Evolutionary conservation across 1,140 invertebrate genomes (phyloP).

Genomic region (Drosophila arawakana): DNA sequence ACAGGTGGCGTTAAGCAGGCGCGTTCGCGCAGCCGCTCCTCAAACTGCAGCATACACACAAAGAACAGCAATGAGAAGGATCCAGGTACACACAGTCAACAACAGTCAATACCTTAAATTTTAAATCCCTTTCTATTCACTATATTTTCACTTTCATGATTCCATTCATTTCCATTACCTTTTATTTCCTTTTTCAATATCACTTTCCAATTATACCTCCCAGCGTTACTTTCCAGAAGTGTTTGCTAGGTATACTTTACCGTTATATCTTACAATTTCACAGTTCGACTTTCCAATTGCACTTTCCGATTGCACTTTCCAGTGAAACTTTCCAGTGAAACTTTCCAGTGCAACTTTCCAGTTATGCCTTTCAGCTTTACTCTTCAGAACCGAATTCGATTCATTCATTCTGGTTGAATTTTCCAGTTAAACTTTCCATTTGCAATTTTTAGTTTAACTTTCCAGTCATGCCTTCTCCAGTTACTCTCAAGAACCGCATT

Average conservation of each 20-base stretch:
- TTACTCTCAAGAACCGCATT: not conserved
- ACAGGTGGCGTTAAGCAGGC: conserved; percentile 84
- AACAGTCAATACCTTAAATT: not conserved
- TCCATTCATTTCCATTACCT: not conserved
- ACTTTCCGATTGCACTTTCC: not conserved
- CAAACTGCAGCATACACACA: conserved; percentile 83
- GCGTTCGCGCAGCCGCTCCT: conserved; percentile 81
- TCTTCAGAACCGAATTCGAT: not conserved
- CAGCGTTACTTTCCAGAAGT: not conserved
- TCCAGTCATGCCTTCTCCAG: not conserved
- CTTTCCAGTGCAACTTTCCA: not conserved
- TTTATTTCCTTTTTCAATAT: too few species aligned
- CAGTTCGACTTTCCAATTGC: not conserved
- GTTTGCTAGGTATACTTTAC: not conserved
- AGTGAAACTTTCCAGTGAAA: not conserved
- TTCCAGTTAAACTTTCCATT: not conserved
- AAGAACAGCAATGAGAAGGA: conserved; percentile 84
- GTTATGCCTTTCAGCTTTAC: not conserved
- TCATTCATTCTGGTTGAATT: too few species aligned
- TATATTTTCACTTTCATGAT: not conserved
- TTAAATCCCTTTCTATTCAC: not conserved
- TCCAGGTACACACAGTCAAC: conserved; percentile 70
- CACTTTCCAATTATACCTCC: too few species aligned
- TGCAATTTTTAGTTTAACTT: not conserved
- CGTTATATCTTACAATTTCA: not conserved